Evolutionary conservation across 2,797 vertebrate genomes (phyloP).

Genomic region (Labroides dimidiatus): DNA sequence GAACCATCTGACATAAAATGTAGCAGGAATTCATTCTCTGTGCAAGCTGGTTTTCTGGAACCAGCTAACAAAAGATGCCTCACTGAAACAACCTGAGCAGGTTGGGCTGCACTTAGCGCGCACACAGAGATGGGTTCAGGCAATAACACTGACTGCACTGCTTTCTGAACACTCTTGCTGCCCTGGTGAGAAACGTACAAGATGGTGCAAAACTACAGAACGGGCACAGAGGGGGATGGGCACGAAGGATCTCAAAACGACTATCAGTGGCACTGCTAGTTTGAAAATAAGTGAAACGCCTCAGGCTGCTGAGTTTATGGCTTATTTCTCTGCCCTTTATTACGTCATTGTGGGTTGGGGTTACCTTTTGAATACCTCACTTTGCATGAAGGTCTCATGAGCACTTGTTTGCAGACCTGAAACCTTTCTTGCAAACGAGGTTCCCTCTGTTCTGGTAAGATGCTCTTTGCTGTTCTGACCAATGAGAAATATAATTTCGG

Average conservation of each 20-base stretch:
- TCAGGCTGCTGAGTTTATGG: conserved; percentile 46
- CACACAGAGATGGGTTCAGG: conserved; percentile 67
- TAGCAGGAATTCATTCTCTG: conserved; percentile 73
- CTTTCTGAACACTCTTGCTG: conserved; percentile 52
- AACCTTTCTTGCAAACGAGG: conserved; percentile 40
- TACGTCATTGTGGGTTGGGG: conserved; percentile 49
- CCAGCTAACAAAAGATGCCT: conserved; percentile 67
- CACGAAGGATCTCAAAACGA: conserved; percentile 49
- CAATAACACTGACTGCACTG: conserved; percentile 69
- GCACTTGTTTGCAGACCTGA: background rate
- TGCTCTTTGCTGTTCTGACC: conserved; percentile 72
- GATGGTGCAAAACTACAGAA: conserved; percentile 20
- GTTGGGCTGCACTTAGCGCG: conserved; percentile 85
- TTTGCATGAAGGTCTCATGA: conserved; percentile 35
- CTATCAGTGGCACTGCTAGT: conserved; percentile 54
- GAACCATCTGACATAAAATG: conserved; percentile 72
- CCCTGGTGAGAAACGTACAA: conserved; percentile 39
- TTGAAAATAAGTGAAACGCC: conserved; percentile 30
- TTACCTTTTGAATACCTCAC: conserved; percentile 11
- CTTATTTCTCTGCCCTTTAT: conserved; percentile 54
- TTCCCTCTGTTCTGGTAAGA: conserved; percentile 69
- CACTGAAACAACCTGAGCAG: conserved; percentile 73
- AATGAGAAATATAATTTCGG: conserved; percentile 59
- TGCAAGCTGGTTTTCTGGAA: conserved; percentile 54
- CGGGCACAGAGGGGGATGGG: conserved; percentile 32